phyloP scores from a whole-genome alignment of 2,888 invertebrate genomes.

The Cordilura impudica region DNA sequence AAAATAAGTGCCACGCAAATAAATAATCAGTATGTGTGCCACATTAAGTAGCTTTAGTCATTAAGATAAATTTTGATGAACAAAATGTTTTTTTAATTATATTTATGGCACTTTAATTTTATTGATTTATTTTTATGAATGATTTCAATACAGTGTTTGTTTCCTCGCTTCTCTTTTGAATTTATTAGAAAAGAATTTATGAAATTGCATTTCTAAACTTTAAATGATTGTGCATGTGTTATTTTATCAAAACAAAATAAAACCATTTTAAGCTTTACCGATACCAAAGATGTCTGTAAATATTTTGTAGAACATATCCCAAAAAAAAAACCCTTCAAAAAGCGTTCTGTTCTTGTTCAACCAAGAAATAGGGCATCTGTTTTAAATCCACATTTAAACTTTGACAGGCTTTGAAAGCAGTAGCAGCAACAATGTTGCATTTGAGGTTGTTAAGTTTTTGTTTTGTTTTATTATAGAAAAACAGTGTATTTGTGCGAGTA shows the following conservation, averaged over 20 bases:
- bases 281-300: slow-evolving; percentile 36
- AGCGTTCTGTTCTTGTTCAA: neutral
- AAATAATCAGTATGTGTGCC: neutral
- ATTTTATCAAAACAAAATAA: neutral
- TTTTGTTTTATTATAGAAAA: neutral
- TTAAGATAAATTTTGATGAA: slow-evolving; percentile 27
- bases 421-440: slow-evolving; percentile 27
- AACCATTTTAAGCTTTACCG: slow-evolving; percentile 4
- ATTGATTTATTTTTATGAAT: slow-evolving; percentile 39
- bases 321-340: neutral
- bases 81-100: slow-evolving; percentile 24
- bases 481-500: neutral
- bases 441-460: slow-evolving; percentile 20
- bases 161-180: neutral
- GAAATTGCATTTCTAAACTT: neutral
- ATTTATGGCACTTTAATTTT: slow-evolving; percentile 48
- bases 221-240: neutral
- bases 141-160: neutral
- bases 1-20: neutral
- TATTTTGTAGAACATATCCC: slow-evolving; percentile 5
- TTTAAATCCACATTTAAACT: slow-evolving; percentile 33
- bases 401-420: slow-evolving; percentile 41
- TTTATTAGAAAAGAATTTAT: neutral
- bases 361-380: slow-evolving; percentile 47
- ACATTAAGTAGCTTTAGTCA: slow-evolving; percentile 39